Evolutionary conservation across 2,888 invertebrate genomes (phyloP), one percentile per base, ranked within the genome.

Genomic region (Entomobrya proxima): DNA sequence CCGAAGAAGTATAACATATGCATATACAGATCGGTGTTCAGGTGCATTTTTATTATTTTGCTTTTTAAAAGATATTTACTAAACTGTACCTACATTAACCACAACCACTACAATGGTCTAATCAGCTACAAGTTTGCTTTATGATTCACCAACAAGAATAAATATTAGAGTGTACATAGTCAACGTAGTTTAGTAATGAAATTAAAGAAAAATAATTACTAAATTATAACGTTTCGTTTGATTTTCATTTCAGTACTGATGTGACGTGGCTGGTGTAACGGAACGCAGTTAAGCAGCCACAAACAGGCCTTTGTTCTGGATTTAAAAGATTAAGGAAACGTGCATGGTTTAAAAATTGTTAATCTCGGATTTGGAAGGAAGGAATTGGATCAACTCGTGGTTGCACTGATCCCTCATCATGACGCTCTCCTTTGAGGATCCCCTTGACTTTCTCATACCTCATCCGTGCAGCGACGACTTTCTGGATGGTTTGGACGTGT

Each of bases 371-470:
- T n/a, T n/a, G n/a, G n/a, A n/a, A n/a, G n/a, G n/a, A n/a, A n/a
- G n/a, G n/a, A n/a, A n/a, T n/a, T n/a, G n/a, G n/a, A n/a, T n/a
- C n/a, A 7, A 2, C n/a, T 58, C n/a, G 32, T 58, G 9, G 24
- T 58, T 58, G 58, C 11, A 47, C 24, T 55, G 40, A 18, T 3
- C 2, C n/a, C 11, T 55, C 35, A 75, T 35, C n/a, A 83, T 83
- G 82, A 37, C 82, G 21, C 76, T 76, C 9, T 18, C 37, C 4
- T 35, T 76, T 37, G 82, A 83, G 44, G 75, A 76, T 27, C 35
- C 32, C 5, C 27, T 37, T 40, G 72, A 61, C 52, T 69, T 67
- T 18, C 35, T 81, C 44, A 35, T 74, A 50, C 47, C 61, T 2
- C 47, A 21, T 3, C 9, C 75, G 2, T 40, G 64, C 6, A 11